phyloP scores from a whole-genome alignment of 2,797 vertebrate species.

The Phoeniculus purpureus region DNA sequence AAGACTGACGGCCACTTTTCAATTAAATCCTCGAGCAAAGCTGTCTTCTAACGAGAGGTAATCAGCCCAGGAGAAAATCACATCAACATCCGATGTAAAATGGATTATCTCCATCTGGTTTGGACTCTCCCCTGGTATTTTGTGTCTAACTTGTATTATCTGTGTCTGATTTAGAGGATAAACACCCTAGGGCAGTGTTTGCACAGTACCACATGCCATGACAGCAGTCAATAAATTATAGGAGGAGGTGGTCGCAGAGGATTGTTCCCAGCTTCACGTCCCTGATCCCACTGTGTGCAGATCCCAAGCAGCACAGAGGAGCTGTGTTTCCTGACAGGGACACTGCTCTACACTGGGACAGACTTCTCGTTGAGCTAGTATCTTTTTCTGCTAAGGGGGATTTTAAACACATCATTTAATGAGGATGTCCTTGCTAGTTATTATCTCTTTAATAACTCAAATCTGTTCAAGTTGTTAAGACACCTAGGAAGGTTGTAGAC shows the following conservation, averaged over 20 bases:
- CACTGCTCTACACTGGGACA: background rate
- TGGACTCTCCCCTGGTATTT: conserved; percentile 41
- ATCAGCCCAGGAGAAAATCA: conserved; percentile 16
- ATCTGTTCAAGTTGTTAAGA: background rate
- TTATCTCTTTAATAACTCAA: conserved; percentile 13
- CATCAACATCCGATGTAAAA: conserved; percentile 11
- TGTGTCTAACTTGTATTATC: conserved; percentile 51
- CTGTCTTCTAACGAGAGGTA: background rate
- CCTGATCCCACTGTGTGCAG: background rate
- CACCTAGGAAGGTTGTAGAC: background rate
- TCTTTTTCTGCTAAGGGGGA: background rate
- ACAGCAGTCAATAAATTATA: conserved; percentile 56
- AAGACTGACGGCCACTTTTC: background rate
- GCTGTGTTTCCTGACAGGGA: background rate
- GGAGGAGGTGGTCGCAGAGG: background rate
- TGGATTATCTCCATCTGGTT: conserved; percentile 52
- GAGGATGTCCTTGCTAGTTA: background rate
- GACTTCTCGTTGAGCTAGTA: background rate
- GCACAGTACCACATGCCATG: conserved; percentile 19
- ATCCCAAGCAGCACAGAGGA: background rate
- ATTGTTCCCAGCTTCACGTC: background rate
- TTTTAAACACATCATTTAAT: background rate
- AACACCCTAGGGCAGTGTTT: conserved; percentile 50
- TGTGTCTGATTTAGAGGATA: conserved; percentile 62
- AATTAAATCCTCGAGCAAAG: conserved; percentile 18